Base-by-base conservation (phyloP, 2,797 vertebrate genomes). In the Spinibarbus caldwelli region DNA sequence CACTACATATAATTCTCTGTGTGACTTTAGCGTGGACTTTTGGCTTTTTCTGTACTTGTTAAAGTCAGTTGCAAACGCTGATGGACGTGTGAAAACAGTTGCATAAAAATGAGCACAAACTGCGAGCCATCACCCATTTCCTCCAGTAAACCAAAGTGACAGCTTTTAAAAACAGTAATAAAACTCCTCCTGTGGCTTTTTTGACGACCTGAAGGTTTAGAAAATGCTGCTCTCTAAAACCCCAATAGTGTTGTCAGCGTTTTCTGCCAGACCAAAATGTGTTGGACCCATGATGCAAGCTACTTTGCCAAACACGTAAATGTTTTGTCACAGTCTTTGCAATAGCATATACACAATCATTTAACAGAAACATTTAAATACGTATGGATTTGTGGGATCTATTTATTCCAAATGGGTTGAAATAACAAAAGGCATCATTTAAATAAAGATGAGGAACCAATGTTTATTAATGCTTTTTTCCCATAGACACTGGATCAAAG, bases 401-500 rank as follows among this genome's bases (percentile, higher is more conserved):
- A 34, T 79, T 73, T 47, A 62, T 26, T 80, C 11, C 19, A 59
- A 86, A 67, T 66, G 26, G 15, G 45, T 21, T 49, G 67, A 59
- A 21, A 83, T 59, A 80, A 88, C 67, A 78, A 84, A 26, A 62
- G 11, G n/a, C 73, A n/a, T 54, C 21, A 82, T 26, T 59, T 79
- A 82, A 76, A 85, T 86, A 86, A 83, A 88, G 75, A 87, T 72
- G 85, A 52, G 64, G 73, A 68, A 82, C 59, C 19, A 64, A 86
- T 86, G 72, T 89, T 92, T 89, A 91, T 77, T 54, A 87, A 83
- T 36, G 67, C 38, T 91, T 90, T 89, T 64, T 91, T n/a, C n/a
- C 80, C 82, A 91, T 86, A 87, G 89, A 93, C 86, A 88, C 17
- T 19, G 70, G 87, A 95, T 95, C 91, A 95, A 94, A 95, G 92